Evolutionary conservation across 2,888 invertebrate genomes (phyloP).

Genomic region (Podotricha telesiphe): DNA sequence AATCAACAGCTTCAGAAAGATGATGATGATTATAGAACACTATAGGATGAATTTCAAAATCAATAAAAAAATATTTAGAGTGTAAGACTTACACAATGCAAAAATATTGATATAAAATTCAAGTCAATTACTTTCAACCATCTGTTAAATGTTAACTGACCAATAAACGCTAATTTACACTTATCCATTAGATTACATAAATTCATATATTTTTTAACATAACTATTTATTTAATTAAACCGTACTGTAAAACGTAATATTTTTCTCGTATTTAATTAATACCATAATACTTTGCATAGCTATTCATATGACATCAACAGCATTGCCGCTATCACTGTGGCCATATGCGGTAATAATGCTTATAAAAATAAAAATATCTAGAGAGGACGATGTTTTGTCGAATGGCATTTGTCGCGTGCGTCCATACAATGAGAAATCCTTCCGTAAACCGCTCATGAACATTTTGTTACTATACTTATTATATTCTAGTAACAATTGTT

Average conservation of each 20-base stretch:
- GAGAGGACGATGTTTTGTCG: constrained; percentile 65
- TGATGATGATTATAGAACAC: no score
- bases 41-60: no score
- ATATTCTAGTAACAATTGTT: not conserved
- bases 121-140: no score
- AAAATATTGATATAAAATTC: no score
- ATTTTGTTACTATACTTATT: constrained; percentile 11
- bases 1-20: no score
- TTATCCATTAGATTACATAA: no score
- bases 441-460: constrained; percentile 47
- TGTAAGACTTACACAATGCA: no score
- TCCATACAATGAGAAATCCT: constrained; percentile 63
- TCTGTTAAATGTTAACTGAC: no score
- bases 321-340: constrained; percentile 31
- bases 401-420: constrained; percentile 72
- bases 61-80: no score
- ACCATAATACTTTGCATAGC: constrained; percentile 4
- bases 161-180: no score
- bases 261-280: not conserved
- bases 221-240: not conserved
- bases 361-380: constrained; percentile 75
- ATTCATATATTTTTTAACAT: not conserved
- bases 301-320: not conserved
- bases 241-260: not conserved
- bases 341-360: constrained; percentile 52